phyloP scores from a whole-genome alignment of 2,797 vertebrate species.

The Cossypha caffra region DNA sequence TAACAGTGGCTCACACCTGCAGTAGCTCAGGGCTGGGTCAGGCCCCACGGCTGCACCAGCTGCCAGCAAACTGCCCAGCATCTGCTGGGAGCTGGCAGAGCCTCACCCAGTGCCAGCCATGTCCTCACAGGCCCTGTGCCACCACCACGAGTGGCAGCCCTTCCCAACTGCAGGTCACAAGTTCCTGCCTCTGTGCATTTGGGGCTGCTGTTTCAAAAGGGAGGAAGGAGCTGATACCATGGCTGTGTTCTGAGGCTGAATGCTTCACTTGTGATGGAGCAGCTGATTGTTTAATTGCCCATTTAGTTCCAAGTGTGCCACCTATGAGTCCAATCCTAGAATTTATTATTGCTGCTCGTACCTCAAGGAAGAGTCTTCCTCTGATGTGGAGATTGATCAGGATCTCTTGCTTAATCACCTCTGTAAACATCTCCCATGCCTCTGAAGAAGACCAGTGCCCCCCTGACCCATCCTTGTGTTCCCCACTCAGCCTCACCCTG shows the following conservation, averaged over 20 bases:
- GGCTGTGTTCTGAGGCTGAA: fast-evolving
- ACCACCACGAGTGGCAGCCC: not conserved
- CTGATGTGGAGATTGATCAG: not conserved
- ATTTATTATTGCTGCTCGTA: not conserved
- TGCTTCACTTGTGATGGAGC: not conserved
- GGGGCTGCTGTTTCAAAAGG: not conserved
- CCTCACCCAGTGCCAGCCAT: fast-evolving
- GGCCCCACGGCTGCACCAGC: not conserved
- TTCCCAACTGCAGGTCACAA: not conserved
- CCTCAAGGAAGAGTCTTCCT: not conserved
- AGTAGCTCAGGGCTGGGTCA: not conserved
- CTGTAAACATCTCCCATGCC: not conserved
- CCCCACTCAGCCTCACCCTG: not conserved
- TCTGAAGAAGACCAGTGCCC: not conserved
- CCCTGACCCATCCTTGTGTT: not conserved
- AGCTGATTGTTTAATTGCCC: not conserved
- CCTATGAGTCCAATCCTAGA: not conserved
- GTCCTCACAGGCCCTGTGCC: not conserved
- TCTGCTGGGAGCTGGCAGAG: not conserved
- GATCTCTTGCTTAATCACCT: not conserved
- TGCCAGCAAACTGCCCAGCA: not conserved
- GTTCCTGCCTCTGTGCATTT: not conserved
- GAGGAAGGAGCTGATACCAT: not conserved
- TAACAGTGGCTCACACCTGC: not conserved
- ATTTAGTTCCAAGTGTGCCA: not conserved